phyloP scores from a whole-genome alignment of 2,888 invertebrate genomes.

The Nemotelus pantherinus region DNA sequence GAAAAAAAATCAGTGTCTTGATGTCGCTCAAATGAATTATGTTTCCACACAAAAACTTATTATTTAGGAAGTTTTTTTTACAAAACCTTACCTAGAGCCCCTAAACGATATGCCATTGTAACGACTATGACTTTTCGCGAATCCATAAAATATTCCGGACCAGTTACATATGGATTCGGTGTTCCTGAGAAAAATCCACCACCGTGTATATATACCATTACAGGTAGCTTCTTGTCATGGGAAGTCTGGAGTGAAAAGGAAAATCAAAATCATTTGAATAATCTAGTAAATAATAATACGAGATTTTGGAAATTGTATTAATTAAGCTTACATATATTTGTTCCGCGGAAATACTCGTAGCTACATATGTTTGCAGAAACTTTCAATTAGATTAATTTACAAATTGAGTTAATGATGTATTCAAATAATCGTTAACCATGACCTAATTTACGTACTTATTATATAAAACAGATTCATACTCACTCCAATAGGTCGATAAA shows the following conservation, averaged over 20 bases:
- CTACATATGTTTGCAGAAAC: no score
- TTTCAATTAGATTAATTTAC: no score
- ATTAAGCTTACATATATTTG: no score
- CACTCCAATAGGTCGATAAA: constrained; percentile 63
- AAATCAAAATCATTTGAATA: background rate
- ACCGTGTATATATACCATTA: constrained; percentile 68
- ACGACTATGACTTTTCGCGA: constrained; percentile 65
- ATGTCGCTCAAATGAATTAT: no score
- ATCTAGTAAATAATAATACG: background rate
- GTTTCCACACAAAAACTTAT: no score
- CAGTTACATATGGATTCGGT: constrained; percentile 62
- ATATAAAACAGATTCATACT: constrained; percentile 16
- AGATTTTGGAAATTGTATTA: no score
- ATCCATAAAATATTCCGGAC: constrained; percentile 68
- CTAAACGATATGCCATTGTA: constrained; percentile 65
- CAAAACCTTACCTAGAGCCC: constrained; percentile 58
- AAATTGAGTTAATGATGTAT: no score
- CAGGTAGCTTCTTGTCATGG: constrained; percentile 58
- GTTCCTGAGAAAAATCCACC: constrained; percentile 67
- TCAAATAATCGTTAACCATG: no score
- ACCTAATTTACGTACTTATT: no score
- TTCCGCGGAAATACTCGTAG: no score
- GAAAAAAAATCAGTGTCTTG: no score
- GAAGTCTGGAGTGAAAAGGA: constrained; percentile 10
- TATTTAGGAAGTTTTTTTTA: no score